Evolutionary conservation across 2,888 invertebrate species (phyloP).

Genomic region (Acanthosepion esculentum): DNA sequence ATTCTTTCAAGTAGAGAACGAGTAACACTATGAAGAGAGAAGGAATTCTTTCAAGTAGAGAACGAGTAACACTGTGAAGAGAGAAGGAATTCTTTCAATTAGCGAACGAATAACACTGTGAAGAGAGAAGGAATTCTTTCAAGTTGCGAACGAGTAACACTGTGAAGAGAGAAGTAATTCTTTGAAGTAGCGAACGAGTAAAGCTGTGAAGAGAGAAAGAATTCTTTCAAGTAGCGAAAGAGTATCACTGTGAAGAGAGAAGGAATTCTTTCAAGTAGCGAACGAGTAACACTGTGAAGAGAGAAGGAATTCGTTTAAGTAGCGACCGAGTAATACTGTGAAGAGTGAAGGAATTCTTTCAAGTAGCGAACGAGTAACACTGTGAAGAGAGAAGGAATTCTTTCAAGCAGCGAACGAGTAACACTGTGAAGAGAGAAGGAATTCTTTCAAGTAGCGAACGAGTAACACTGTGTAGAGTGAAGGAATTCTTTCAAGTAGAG

Average conservation of each 20-base stretch:
- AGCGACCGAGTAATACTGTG: neutral
- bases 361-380: no score
- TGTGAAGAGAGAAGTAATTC: no score
- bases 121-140: slow-evolving; percentile 41
- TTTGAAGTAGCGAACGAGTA: no score
- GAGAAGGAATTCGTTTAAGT: neutral
- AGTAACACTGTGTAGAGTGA: slow-evolving; percentile 63
- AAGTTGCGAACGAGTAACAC: neutral
- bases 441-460: no score
- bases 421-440: no score
- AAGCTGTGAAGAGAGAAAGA: slow-evolving; percentile 60
- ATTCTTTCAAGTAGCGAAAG: neutral
- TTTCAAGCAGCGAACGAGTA: neutral
- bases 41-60: neutral
- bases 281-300: no score
- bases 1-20: no score
- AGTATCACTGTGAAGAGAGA: neutral
- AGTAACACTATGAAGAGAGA: slow-evolving; percentile 63
- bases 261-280: no score
- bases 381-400: slow-evolving; percentile 55
- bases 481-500: neutral
- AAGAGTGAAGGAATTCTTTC: no score
- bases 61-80: neutral
- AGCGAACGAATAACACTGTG: no score
- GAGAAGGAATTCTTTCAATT: no score